Evolutionary conservation across 1,140 invertebrate species (phyloP), one percentile per base, ranked within the genome.

Genomic region (Drosophila sp.): DNA sequence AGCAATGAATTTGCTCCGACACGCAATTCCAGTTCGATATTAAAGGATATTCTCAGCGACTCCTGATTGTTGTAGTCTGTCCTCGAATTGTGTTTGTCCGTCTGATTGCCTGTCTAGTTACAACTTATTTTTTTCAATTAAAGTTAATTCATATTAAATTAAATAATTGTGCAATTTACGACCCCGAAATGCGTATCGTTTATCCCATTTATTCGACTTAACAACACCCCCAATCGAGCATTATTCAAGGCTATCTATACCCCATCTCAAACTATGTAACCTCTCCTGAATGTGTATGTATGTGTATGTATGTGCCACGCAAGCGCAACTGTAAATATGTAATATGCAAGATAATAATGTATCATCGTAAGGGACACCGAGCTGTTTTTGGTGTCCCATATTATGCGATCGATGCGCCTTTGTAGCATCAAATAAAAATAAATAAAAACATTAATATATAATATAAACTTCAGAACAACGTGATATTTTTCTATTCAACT

Each of bases 41-140:
- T 95, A 29, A 95, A 95, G 91, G 94, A 95, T 92, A 94, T 95
- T 18, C 90, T 95, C 11, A 95, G 94, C 76, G 94, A 95, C 72
- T 94, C 93, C 72, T 94, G 94, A 94, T 94, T 89, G 72, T 89
- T 89, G 73, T 91, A 91, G 76, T 62, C 69, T 14, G n/a, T 4
- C 32, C 48, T 18, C 57, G 18, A 11, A 25, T 21, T 53, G 14
- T 56, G 48, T 63, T 40, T 54, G 11, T 59, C 21, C 41, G 25
- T 27, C 25, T 67, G 34, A 40, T 32, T 58, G n/a, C 14, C 53
- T 8, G 29, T 16, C 0, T 46, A 25, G 38, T 57, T 48, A 18
- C 45, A 16, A n/a, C 13, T 8, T 51, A 25, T 32, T 53, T 53
- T 32, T 25, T 27, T 40, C 18, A 7, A 48, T 38, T 66, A 29